Base-by-base conservation (phyloP, 2,797 vertebrate genomes). In the Sebastes trivittatus region DNA sequence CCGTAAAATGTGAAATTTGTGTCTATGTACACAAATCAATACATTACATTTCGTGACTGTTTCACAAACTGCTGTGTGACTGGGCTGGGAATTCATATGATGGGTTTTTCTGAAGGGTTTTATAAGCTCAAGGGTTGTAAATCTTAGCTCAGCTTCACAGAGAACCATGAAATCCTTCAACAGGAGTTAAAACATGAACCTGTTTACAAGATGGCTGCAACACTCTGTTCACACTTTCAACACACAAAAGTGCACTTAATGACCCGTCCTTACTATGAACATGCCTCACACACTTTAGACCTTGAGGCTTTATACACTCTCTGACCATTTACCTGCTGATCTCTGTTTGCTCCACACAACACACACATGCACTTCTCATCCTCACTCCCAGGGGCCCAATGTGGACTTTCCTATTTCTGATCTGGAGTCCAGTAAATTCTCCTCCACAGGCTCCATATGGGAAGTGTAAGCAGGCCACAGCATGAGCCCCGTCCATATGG, bases 381-480 rank as follows among this genome's bases (percentile, higher is more conserved):
- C 89, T 94, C 86, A 91, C 92, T 96, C 97, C 95, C 96, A 88
- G 72, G 94, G 94, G 96, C 95, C 89, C 4, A 95, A 94, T 96
- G 92, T 93, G 87, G 89, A 93, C 94, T 93, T 82, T 76, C 80
- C 81, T 93, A 62, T 78, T 92, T 95, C 94, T 96, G 93, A 97
- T 97, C 93, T 97, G 94, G 91, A 92, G 94, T 95, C 92, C 93
- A 93, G 89, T 89, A 77, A 97, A 97, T 97, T 96, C 94, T 92
- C 94, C 92, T 88, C 91, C 96, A 95, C 93, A 93, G 94, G 93
- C 93, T 94, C 95, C 96, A 97, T 96, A 96, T 95, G 96, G 96
- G 95, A 96, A 91, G 95, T 96, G 95, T 94, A 95, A 95, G 94
- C 93, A 77, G 92, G 90, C 95, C 89, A 38, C 95, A 96, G 96